Conservation (phyloP, 2,888 invertebrate genomes). For the Diarsia dahlii region DNA sequence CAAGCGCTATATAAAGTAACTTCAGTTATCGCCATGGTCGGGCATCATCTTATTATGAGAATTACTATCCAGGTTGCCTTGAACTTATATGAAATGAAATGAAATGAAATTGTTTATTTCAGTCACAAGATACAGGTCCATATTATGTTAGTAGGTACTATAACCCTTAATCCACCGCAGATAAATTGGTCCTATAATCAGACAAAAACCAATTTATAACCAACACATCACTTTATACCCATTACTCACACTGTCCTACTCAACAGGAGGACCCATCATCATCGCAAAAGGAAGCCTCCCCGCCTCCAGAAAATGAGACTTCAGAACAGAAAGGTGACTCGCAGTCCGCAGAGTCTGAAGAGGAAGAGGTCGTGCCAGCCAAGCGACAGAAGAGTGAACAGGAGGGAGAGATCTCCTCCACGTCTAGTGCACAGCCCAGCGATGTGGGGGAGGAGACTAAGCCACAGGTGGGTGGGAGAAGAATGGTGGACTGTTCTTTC, state of each 20-base stretch:
- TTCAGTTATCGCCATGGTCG: no score
- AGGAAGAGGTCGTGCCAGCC: slow-evolving; percentile 69
- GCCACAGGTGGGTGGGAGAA: slow-evolving; percentile 71
- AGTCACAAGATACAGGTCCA: no score
- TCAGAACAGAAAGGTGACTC: slow-evolving; percentile 74
- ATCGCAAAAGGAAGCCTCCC: slow-evolving; percentile 76
- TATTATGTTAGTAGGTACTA: no score
- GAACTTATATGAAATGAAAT: no score
- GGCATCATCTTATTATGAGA: no score
- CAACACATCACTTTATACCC: background rate
- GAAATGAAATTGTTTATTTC: no score
- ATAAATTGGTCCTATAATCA: no score
- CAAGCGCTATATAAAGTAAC: no score
- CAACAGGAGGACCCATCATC: slow-evolving; percentile 78
- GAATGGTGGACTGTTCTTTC: background rate
- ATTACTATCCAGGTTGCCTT: no score
- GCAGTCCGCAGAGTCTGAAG: slow-evolving; percentile 67
- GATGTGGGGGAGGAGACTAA: slow-evolving; percentile 67
- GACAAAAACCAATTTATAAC: background rate
- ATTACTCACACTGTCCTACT: background rate
- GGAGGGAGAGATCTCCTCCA: slow-evolving; percentile 84
- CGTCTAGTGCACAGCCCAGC: slow-evolving; percentile 76
- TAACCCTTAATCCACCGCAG: no score
- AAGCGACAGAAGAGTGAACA: slow-evolving; percentile 81
- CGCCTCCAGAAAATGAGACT: slow-evolving; percentile 78